These are phyloP conservation scores for Cardinalis cardinalis DNA, from an alignment of 2,113 vertebrate genomes.

Conservation along the genomic window DNA sequence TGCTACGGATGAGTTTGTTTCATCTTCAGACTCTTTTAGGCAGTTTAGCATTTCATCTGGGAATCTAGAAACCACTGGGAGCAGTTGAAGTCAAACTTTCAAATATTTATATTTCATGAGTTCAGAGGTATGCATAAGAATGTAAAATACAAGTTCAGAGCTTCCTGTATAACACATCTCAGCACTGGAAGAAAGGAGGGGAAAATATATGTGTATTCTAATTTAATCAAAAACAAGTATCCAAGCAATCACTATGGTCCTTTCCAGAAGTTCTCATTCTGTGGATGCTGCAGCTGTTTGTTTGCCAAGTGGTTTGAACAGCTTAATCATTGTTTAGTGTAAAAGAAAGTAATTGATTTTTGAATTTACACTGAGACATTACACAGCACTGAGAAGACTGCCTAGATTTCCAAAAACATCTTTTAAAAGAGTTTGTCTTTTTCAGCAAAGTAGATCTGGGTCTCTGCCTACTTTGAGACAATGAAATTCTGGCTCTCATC, in stretches of 20 bases:
- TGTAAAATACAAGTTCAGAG: slow-evolving; percentile 26
- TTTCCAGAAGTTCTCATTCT: slow-evolving; percentile 21
- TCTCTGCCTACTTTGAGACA: background rate
- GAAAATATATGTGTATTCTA: background rate
- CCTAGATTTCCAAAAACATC: background rate
- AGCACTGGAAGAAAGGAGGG: background rate
- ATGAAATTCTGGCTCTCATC: background rate
- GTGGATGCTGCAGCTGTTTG: background rate
- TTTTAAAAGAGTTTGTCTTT: slow-evolving; percentile 5
- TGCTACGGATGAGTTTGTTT: background rate
- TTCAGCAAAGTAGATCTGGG: background rate
- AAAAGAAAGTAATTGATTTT: slow-evolving; percentile 49
- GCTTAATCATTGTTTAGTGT: slow-evolving; percentile 37
- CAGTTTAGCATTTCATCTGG: slow-evolving; percentile 21
- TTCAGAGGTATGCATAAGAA: slow-evolving; percentile 1
- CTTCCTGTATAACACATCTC: background rate
- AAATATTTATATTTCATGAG: slow-evolving; percentile 11
- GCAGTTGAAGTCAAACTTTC: slow-evolving; percentile 30
- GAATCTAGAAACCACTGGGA: slow-evolving; percentile 28
- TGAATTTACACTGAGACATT: background rate
- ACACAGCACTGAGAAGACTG: background rate
- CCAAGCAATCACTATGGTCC: background rate
- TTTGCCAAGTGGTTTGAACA: slow-evolving; percentile 34
- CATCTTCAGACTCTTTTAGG: background rate
- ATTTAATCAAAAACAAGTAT: slow-evolving; percentile 8